Base-by-base conservation (phyloP, 2,113 vertebrate species). In the Rana temporaria region DNA sequence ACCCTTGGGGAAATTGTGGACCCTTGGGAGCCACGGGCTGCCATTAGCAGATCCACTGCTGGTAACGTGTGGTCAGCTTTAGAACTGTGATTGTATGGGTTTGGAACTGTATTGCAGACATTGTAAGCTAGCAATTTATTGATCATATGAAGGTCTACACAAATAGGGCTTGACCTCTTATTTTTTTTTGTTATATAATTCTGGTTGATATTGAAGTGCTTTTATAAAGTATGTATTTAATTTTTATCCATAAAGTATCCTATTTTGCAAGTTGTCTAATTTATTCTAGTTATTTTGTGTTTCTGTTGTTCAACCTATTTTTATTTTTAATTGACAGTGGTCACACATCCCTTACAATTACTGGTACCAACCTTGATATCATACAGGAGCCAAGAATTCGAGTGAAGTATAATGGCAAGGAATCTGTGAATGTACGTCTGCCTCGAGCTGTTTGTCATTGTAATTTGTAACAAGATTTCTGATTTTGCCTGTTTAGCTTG, bases 381-480 rank as follows among this genome's bases (percentile, higher is more conserved):
- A 94, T 99, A 82, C 98, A 99, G 86, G 97, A 99, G 88, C 98
- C 98, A 0, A 90, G 95, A 89, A 94, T 99, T 85, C 93, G 98
- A 0, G 94, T 98, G 88, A 98, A 97, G 88, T 94, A 97, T 74
- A 96, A 95, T 0, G 96, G 97, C 82, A 95, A 93, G 30, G 98
- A 99, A 89, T 97, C 97, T 6, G 93, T 97, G 88, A 98, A 98
- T 0, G 98, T 99, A 90, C 96, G 97, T 95, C 85, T 86, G 26
- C 32, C 59, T 87, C 89, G 88, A 87, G 85, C 89, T 92, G 89
- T 89, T 85, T 86, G 85, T 56, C 75, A 71, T 76, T 52, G 30
- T 4, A 18, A 22, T 77, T 71, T 52, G 34, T 6, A 16, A 22
- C 32, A 74, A 75, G 56, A 60, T 12, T 60, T 38, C n/a, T 59